Evolutionary conservation across 1,140 invertebrate species (phyloP).

Genomic region (Drosophila elegans): DNA sequence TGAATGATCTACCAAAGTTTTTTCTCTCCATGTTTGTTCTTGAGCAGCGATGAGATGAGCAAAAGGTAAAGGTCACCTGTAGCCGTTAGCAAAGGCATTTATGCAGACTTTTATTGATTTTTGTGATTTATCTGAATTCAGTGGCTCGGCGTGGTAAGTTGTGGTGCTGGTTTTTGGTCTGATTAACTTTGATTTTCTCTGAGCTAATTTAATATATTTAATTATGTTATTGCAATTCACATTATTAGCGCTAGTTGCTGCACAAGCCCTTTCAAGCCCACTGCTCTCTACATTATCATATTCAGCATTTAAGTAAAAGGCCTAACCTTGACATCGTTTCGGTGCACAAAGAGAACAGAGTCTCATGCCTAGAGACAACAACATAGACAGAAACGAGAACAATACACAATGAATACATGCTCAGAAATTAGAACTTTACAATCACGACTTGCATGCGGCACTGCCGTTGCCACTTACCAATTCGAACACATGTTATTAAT

Average conservation of each 20-base stretch:
- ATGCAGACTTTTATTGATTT: conserved; percentile 17
- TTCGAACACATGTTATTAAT: conserved; percentile 33
- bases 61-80: conserved; percentile 54
- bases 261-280: conserved; percentile 19
- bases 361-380: conserved; percentile 1
- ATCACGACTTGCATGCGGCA: conserved; percentile 25
- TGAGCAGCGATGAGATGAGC: conserved; percentile 13
- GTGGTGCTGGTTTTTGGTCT: conserved; percentile 23
- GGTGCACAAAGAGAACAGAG: conserved; percentile 29
- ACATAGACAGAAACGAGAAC: conserved; percentile 20
- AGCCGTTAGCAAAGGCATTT: conserved; percentile 27
- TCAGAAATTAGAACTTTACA: conserved; percentile 38
- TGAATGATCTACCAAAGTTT: conserved; percentile 40
- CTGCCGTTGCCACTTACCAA: background rate
- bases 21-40: conserved; percentile 20
- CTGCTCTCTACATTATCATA: conserved; percentile 40
- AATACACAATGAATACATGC: conserved; percentile 27
- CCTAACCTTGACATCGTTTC: conserved; percentile 46
- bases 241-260: conserved; percentile 7
- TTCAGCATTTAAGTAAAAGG: conserved; percentile 38
- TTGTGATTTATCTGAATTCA: conserved; percentile 6
- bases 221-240: conserved; percentile 26
- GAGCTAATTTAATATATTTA: conserved; percentile 30
- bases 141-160: conserved; percentile 19
- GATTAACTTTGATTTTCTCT: conserved; percentile 17